phyloP scores from a whole-genome alignment of 2,888 invertebrate species.

The Drosophila mettleri region DNA sequence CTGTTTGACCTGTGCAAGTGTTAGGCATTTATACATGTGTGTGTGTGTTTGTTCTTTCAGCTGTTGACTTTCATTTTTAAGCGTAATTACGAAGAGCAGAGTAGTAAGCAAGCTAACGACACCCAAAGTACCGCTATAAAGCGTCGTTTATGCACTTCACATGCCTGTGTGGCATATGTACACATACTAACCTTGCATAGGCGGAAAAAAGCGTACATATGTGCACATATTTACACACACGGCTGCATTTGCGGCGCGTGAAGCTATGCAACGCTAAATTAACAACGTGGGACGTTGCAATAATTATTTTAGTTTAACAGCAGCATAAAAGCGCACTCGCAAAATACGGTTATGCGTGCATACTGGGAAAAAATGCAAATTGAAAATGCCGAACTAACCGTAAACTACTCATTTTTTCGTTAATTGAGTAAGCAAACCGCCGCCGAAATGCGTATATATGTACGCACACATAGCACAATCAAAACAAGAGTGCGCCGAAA shows the following conservation, averaged over 20 bases:
- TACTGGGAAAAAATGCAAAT: not conserved
- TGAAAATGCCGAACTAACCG: not conserved
- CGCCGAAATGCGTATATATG: not conserved
- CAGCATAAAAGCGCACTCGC: constrained; percentile 9
- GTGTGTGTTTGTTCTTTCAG: not conserved
- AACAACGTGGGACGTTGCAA: constrained; percentile 14
- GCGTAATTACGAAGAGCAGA: constrained; percentile 30
- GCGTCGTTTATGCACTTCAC: constrained; percentile 27
- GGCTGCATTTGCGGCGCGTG: constrained; percentile 34
- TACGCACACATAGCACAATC: not conserved
- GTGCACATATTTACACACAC: constrained; percentile 10
- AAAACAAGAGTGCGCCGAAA: too few relatives aligned
- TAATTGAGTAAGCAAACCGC: not conserved
- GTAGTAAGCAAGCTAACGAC: constrained; percentile 15
- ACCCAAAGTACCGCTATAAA: constrained; percentile 42
- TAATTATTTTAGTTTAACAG: constrained; percentile 45
- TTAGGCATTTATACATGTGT: constrained; percentile 3
- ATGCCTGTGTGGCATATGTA: constrained; percentile 18
- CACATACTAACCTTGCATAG: constrained; percentile 16
- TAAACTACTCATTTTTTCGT: too few relatives aligned
- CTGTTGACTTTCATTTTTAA: constrained; percentile 32
- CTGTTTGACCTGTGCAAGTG: constrained; percentile 20
- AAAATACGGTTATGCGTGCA: not conserved
- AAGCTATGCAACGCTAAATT: constrained; percentile 50
- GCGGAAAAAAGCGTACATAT: constrained; percentile 12